Percentiles rank a stretch among this genome's conserved stretches.
Conservation (phyloP, 2,113 vertebrate genomes). For the Corynorhinus townsendii region DNA sequence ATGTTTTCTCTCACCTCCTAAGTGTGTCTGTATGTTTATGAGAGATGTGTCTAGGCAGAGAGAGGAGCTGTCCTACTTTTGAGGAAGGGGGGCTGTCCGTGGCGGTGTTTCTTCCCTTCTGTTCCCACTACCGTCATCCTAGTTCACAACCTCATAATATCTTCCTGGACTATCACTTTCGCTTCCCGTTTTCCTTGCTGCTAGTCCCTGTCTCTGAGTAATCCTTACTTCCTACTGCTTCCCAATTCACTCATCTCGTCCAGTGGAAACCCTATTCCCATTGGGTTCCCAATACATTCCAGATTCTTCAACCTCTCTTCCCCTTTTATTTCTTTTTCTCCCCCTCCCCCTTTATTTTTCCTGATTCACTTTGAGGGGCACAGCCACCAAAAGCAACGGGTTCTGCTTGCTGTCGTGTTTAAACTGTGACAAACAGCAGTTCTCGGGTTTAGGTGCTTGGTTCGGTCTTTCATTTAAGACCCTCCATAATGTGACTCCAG, state of each 20-base stretch:
- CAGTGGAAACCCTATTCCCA: neutral
- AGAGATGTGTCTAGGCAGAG: neutral
- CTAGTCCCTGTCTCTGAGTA: neutral
- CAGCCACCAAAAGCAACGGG: neutral
- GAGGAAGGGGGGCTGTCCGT: neutral
- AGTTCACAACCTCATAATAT: neutral
- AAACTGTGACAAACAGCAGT: neutral
- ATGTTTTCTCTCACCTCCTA: neutral
- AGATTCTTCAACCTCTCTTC: neutral
- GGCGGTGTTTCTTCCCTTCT: neutral
- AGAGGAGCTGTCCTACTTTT: neutral
- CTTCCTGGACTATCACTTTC: neutral
- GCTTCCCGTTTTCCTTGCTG: neutral
- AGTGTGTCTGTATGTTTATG: neutral
- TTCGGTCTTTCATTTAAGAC: neutral
- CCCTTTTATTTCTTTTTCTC: neutral
- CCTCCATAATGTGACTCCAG: neutral
- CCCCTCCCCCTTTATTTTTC: neutral
- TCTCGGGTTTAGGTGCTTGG: neutral
- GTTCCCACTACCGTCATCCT: neutral
- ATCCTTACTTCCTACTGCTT: neutral
- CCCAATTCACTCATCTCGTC: neutral
- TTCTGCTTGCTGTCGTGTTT: neutral
- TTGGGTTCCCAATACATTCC: neutral
- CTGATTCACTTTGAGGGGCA: neutral